A percentile compares a stretch with the other conserved stretches of the same genome.
Conservation (phyloP, 2,797 vertebrate genomes). For the Carduelis carduelis region DNA sequence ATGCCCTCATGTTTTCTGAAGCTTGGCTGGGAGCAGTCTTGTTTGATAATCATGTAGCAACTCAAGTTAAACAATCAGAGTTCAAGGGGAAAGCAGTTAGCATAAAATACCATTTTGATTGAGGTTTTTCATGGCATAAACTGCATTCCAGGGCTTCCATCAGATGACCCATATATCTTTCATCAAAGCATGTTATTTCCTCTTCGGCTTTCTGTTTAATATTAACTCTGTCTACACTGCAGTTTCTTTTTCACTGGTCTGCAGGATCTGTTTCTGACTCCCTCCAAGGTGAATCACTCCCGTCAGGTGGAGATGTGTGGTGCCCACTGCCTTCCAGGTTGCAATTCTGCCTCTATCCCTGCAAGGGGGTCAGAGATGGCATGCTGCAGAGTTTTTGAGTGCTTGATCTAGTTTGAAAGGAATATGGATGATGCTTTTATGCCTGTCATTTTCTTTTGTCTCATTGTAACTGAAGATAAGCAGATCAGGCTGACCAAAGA, state of each 20-base stretch:
- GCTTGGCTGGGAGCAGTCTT: not conserved
- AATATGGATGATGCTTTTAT: not conserved
- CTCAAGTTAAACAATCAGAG: conserved; percentile 5
- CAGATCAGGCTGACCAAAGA: not conserved
- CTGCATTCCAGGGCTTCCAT: conserved; percentile 4
- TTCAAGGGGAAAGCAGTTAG: conserved; percentile 32
- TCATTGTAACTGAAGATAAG: not conserved
- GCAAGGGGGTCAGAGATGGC: not conserved
- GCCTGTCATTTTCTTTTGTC: not conserved
- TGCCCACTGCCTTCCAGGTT: not conserved
- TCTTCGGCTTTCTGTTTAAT: conserved; percentile 33
- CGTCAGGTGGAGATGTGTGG: not conserved
- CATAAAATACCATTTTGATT: not conserved
- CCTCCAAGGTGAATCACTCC: not conserved
- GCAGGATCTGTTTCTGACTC: not conserved
- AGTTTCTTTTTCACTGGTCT: not conserved
- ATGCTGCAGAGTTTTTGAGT: not conserved
- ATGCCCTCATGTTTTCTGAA: not conserved
- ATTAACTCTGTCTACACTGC: conserved; percentile 6
- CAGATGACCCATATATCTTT: conserved; percentile 51
- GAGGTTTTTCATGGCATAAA: not conserved
- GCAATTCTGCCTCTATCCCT: not conserved
- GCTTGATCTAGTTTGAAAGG: not conserved
- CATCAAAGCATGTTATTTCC: conserved; percentile 38
- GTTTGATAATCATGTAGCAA: not conserved